A percentile compares a stretch with the other conserved stretches of the same genome.
phyloP scores from a whole-genome alignment of 2,888 invertebrate species.

The Coelopa pilipes region DNA sequence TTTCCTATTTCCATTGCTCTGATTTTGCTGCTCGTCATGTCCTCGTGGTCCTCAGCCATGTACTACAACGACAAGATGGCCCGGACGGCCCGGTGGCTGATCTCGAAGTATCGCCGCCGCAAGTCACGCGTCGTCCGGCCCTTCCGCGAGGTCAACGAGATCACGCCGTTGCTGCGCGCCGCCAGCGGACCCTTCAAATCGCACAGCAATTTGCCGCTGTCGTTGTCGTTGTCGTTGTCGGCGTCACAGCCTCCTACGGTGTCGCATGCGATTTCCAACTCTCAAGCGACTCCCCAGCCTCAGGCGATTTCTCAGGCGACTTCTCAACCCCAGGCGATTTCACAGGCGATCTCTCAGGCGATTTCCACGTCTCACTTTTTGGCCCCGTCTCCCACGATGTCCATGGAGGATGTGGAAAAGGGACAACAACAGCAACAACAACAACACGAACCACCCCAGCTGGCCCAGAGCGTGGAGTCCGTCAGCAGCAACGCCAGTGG shows the following conservation, averaged over 20 bases:
- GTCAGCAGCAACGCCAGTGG: constrained; percentile 38
- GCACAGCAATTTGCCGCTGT: constrained; percentile 2
- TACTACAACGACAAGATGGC: constrained; percentile 73
- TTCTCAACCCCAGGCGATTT: too few species aligned
- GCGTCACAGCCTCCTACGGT: too few species aligned
- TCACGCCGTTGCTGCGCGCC: constrained; percentile 63
- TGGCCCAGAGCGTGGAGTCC: constrained; percentile 30
- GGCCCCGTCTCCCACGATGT: constrained; percentile 87
- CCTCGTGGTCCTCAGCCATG: too few species aligned
- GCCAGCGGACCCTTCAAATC: constrained; percentile 24
- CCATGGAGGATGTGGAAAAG: constrained; percentile 75
- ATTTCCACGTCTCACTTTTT: constrained; percentile 88
- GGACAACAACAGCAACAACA: constrained; percentile 62
- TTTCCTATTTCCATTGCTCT: constrained; percentile 50
- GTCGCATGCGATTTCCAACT: too few species aligned
- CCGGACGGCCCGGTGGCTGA: constrained; percentile 63
- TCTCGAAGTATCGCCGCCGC: constrained; percentile 41
- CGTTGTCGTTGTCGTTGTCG: too few species aligned
- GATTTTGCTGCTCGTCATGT: too few species aligned
- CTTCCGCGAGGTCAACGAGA: constrained; percentile 65
- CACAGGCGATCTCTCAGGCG: too few species aligned
- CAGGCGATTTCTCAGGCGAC: too few species aligned
- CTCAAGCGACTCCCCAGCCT: too few species aligned
- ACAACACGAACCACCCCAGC: constrained; percentile 84
- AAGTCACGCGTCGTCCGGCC: constrained; percentile 66